A percentile compares a stretch with the other conserved stretches of the same genome.
Conservation (phyloP, 2,888 invertebrate species). For the Apamea sordens region DNA sequence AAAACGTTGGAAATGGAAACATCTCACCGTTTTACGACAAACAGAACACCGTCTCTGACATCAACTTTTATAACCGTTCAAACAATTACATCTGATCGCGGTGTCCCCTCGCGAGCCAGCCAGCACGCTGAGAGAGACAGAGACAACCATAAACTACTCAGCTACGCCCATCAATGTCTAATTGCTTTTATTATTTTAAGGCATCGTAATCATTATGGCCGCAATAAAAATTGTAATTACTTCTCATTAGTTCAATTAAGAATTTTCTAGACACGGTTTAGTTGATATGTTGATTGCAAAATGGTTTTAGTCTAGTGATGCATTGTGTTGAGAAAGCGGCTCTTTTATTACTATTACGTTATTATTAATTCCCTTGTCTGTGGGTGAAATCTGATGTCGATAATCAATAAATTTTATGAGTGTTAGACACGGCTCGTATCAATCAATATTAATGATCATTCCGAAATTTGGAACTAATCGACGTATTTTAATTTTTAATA, state of each 20-base stretch:
- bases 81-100: slow-evolving; percentile 90
- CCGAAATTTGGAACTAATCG: slow-evolving; percentile 88
- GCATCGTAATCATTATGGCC: slow-evolving; percentile 90
- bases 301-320: slow-evolving; percentile 78
- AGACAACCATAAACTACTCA: slow-evolving; percentile 79
- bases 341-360: slow-evolving; percentile 80
- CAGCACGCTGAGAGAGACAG: slow-evolving; percentile 73
- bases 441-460: slow-evolving; percentile 87
- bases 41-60: slow-evolving; percentile 88
- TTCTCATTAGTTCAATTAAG: slow-evolving; percentile 91
- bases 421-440: slow-evolving; percentile 87
- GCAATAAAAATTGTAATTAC: slow-evolving; percentile 91
- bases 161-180: slow-evolving; percentile 89
- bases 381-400: slow-evolving; percentile 81
- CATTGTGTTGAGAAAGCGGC: slow-evolving; percentile 85
- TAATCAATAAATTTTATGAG: slow-evolving; percentile 85
- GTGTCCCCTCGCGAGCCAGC: slow-evolving; percentile 74
- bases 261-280: slow-evolving; percentile 89
- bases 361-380: slow-evolving; percentile 81
- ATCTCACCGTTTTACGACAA: slow-evolving; percentile 88
- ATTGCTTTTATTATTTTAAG: slow-evolving; percentile 91
- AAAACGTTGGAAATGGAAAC: slow-evolving; percentile 80
- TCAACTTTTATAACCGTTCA: slow-evolving; percentile 90
- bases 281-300: slow-evolving; percentile 88
- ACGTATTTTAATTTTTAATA: slow-evolving; percentile 84